Evolutionary conservation across 2,113 vertebrate genomes (phyloP).

Genomic region (Hoplias malabaricus): DNA sequence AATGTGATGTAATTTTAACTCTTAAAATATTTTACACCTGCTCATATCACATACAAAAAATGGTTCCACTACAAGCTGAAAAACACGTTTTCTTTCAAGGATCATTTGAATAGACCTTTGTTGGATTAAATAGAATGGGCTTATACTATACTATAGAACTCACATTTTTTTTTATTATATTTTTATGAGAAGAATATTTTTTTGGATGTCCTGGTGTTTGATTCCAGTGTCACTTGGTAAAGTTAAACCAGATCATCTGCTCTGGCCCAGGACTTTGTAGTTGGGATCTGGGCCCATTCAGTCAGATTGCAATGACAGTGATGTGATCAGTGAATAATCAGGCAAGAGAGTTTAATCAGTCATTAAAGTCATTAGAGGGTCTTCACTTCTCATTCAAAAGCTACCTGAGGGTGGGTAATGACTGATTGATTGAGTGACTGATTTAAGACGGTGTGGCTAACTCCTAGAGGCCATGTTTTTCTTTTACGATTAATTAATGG

Average conservation of each 20-base stretch:
- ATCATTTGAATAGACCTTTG: too few relatives aligned
- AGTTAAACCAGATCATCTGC: too few relatives aligned
- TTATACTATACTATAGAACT: too few relatives aligned
- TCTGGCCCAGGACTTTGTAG: background rate
- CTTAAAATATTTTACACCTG: background rate
- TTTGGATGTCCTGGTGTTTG: too few relatives aligned
- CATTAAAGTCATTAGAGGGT: background rate
- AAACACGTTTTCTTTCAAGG: too few relatives aligned
- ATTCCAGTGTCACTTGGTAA: too few relatives aligned
- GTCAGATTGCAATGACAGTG: background rate
- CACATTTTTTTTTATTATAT: too few relatives aligned
- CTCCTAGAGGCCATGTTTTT: background rate
- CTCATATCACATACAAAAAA: background rate
- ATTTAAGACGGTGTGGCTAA: background rate
- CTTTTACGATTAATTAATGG: background rate
- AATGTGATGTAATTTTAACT: background rate
- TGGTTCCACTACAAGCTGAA: background rate
- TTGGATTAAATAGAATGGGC: too few relatives aligned
- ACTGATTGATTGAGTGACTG: background rate
- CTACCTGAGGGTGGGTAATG: background rate
- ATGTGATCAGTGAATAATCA: conserved; percentile 27
- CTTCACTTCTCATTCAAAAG: background rate
- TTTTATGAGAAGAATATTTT: too few relatives aligned
- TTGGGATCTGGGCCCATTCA: background rate
- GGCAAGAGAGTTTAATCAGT: conserved; percentile 10